Conservation (phyloP, 2,797 vertebrate genomes). For the Clarias laeviceps region DNA sequence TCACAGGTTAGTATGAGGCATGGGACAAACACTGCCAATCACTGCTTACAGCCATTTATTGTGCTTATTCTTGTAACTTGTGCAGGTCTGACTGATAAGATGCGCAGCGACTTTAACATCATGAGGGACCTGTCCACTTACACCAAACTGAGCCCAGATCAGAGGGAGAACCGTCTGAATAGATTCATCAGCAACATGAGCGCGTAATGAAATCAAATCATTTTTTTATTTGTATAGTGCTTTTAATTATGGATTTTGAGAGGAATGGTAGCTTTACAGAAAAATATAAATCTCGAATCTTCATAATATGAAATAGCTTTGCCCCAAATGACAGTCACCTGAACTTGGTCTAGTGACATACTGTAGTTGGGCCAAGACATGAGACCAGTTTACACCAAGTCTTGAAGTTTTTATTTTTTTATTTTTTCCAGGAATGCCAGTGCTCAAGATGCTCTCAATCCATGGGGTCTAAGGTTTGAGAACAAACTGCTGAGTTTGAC, state of each 20-base stretch:
- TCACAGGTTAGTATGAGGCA: slow-evolving; percentile 78
- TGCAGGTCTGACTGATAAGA: slow-evolving; percentile 89
- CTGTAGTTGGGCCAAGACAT: background rate
- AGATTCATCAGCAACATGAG: slow-evolving; percentile 79
- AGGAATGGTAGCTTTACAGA: background rate
- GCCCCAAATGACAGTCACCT: background rate
- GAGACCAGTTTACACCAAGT: background rate
- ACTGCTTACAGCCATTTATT: too few species aligned
- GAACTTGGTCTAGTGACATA: background rate
- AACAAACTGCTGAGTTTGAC: slow-evolving; percentile 77
- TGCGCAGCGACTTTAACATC: slow-evolving; percentile 85
- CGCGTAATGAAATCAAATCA: slow-evolving; percentile 65
- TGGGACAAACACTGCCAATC: background rate
- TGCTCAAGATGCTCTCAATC: slow-evolving; percentile 81
- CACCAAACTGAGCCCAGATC: slow-evolving; percentile 83
- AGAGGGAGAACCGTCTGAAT: slow-evolving; percentile 80
- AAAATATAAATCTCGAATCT: background rate
- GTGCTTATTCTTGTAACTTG: background rate
- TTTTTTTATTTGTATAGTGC: background rate
- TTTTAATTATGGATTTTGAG: background rate
- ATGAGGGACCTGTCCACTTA: slow-evolving; percentile 88
- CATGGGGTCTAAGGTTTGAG: slow-evolving; percentile 92
- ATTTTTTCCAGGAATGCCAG: slow-evolving; percentile 74
- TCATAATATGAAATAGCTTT: background rate
- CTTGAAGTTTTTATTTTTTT: background rate